Conservation (phyloP, 1,140 invertebrate genomes). For the Aphelinus atriplicis region DNA sequence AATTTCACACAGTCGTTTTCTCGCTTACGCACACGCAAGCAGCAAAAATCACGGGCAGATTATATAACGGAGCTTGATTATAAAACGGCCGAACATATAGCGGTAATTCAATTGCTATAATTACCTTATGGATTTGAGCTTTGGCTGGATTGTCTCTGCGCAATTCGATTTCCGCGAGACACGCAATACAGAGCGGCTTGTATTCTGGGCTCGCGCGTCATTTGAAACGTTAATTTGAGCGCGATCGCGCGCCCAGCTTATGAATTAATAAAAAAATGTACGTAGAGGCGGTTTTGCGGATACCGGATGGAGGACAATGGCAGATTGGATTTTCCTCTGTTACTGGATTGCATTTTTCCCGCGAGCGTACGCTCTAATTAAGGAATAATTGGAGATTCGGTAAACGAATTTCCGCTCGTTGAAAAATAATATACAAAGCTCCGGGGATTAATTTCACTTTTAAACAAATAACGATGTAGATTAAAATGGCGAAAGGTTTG, state of each 20-base stretch:
- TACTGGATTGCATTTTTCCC: neutral
- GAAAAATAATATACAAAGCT: constrained; percentile 9
- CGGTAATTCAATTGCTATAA: constrained; percentile 8
- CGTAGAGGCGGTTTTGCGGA: too few species aligned
- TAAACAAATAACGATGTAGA: neutral
- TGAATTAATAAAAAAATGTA: neutral
- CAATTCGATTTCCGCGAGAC: constrained; percentile 8
- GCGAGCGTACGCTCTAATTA: neutral
- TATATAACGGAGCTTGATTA: constrained; percentile 9
- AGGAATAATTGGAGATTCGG: constrained; percentile 11
- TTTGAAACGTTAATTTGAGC: constrained; percentile 13
- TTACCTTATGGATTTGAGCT: constrained; percentile 12
- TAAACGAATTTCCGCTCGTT: constrained; percentile 2
- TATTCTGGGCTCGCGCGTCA: neutral
- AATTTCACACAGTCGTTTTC: constrained; percentile 49
- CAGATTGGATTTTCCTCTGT: constrained; percentile 1
- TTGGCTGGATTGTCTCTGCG: neutral
- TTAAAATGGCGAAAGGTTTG: neutral
- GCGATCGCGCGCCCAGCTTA: neutral
- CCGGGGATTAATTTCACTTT: too few species aligned
- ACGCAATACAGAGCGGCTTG: neutral
- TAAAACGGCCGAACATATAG: constrained; percentile 1
- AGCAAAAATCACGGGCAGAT: too few species aligned
- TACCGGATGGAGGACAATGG: neutral
- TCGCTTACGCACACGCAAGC: neutral